Evolutionary conservation across 2,797 vertebrate species (phyloP), one percentile per base, ranked within the genome.

Genomic region (Phoebastria nigripes): DNA sequence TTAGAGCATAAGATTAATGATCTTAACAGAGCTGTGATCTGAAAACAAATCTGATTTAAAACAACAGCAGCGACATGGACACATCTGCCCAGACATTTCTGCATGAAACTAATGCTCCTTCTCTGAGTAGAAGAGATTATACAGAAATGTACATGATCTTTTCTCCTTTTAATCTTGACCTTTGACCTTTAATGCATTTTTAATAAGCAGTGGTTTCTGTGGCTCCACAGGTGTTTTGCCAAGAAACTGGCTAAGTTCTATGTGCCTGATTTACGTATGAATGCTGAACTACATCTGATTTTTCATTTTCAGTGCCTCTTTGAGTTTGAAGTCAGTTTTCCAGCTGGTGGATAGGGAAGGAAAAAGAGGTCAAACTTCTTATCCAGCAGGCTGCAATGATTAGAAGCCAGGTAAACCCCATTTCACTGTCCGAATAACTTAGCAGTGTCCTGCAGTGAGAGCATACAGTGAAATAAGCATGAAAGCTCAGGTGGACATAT

Each of bases 141-240:
- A 25, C 47, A 47, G 52, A 67, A 73, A 13, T 72, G 28, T 39
- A 82, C 15, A 65, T 3, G 4, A 61, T 41, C 54, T 65, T 63
- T 93, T 67, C 39, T 93, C 42, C 72, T 80, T 85, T 94, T 91
- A 87, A 24, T 61, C 69, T 71, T 94, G 62, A 79, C 52, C n/a
- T 93, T 81, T 37, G 31, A 61, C 9, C 51, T 78, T 73, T 49
- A 94, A 71, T 76, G 22, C 28, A 85, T 80, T 96, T 92, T 89
- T 94, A 94, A 80, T 54, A 61, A 19, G n/a, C 24, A 66, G 33
- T 89, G 58, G 72, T 92, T 95, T 94, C 80, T 94, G 62, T 78
- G 63, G 16, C 26, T 82, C 25, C 33, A 83, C 44, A 59, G 35
- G 28, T 26, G n/a, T 82, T 87, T 90, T 94, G 66, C 28, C 62